phyloP scores from a whole-genome alignment of 1,140 invertebrate species.

The Frieseomelitta varia region DNA sequence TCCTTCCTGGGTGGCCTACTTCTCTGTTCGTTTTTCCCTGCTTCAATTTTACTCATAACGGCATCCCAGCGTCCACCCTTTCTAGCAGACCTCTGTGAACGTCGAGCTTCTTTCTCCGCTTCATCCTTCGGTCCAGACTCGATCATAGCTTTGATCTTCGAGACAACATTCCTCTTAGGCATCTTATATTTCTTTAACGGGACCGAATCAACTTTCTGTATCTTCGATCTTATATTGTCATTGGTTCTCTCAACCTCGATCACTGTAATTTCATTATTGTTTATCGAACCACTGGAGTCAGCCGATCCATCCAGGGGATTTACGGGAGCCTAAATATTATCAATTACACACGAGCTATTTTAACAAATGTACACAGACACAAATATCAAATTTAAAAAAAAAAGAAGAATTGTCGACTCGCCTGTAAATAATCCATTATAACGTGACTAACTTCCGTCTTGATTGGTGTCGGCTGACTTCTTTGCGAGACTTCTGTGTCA shows the following conservation, averaged over 20 bases:
- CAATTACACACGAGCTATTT: not conserved
- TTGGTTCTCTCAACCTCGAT: slow-evolving; percentile 81
- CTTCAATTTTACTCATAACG: slow-evolving; percentile 91
- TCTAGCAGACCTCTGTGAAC: slow-evolving; percentile 73
- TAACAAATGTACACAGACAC: not conserved
- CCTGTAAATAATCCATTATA: slow-evolving; percentile 70
- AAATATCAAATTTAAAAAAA: too few species aligned
- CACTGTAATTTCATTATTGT: slow-evolving; percentile 60
- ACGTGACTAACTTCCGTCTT: slow-evolving; percentile 29
- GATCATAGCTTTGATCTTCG: slow-evolving; percentile 88
- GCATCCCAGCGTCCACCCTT: slow-evolving; percentile 88
- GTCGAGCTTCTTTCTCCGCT: slow-evolving; percentile 71
- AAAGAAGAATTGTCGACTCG: slow-evolving; percentile 34
- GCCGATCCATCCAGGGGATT: slow-evolving; percentile 61
- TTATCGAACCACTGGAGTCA: slow-evolving; percentile 62
- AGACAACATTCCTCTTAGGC: slow-evolving; percentile 88
- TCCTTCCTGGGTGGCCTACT: slow-evolving; percentile 88
- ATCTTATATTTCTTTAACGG: slow-evolving; percentile 88
- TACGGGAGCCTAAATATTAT: slow-evolving; percentile 30
- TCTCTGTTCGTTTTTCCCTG: slow-evolving; percentile 87
- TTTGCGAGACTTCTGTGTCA: slow-evolving; percentile 77
- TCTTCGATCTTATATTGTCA: slow-evolving; percentile 48
- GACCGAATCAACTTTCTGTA: slow-evolving; percentile 65
- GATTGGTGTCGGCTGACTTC: slow-evolving; percentile 74
- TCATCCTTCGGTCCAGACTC: slow-evolving; percentile 82